phyloP scores from a whole-genome alignment of 2,113 vertebrate genomes.

The Prochilodus magdalenae region DNA sequence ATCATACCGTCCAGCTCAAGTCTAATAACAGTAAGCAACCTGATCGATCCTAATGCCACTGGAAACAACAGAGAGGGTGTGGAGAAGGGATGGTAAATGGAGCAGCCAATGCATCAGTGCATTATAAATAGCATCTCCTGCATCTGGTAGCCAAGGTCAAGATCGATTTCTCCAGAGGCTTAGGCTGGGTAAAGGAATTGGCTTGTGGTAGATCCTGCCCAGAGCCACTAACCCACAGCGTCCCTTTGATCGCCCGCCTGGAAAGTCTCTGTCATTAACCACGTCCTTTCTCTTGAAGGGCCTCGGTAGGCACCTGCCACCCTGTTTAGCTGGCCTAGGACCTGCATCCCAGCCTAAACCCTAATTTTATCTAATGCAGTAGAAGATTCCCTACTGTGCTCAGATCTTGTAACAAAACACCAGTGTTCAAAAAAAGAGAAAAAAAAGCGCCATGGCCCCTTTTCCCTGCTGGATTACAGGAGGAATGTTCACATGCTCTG shows the following conservation, averaged over 20 bases:
- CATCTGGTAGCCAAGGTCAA: conserved; percentile 56
- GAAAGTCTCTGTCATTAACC: conserved; percentile 62
- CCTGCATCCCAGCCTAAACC: background rate
- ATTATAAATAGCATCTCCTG: conserved; percentile 71
- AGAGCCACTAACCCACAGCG: conserved; percentile 62
- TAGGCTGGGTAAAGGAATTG: conserved; percentile 64
- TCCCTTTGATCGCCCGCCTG: conserved; percentile 67
- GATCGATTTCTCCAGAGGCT: conserved; percentile 56
- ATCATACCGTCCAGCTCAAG: too few species aligned
- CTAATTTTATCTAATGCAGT: background rate
- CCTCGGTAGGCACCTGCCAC: conserved; percentile 18
- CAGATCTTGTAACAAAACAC: conserved; percentile 34
- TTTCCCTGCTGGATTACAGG: conserved; percentile 61
- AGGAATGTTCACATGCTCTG: conserved; percentile 56
- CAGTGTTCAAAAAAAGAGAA: conserved; percentile 12
- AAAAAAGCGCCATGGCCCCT: background rate
- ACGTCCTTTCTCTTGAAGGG: background rate
- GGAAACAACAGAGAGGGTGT: conserved; percentile 42
- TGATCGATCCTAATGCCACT: background rate
- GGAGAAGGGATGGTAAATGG: conserved; percentile 69
- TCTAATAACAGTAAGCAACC: background rate
- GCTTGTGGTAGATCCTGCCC: conserved; percentile 55
- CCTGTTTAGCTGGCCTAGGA: background rate
- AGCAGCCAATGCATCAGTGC: conserved; percentile 63
- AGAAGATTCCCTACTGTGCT: background rate